phyloP scores from a whole-genome alignment of 2,888 invertebrate genomes.

The Amphipyra tragopoginis region DNA sequence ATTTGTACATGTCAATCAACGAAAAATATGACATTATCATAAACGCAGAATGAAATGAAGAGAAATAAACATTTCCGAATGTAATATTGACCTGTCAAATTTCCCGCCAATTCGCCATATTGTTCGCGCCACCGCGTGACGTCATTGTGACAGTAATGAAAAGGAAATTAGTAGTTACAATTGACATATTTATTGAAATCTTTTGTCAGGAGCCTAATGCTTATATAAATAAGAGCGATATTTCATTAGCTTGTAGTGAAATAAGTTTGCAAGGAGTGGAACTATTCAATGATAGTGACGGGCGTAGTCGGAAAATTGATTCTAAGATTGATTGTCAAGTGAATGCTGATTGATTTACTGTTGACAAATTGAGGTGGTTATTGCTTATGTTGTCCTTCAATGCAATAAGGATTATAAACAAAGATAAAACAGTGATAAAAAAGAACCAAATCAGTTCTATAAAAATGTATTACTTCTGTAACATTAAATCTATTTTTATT shows the following conservation, averaged over 20 bases:
- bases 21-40: conserved; percentile 45
- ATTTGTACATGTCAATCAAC: conserved; percentile 51
- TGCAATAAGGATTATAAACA: too few relatives aligned
- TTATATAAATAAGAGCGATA: conserved; percentile 51
- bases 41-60: conserved; percentile 30
- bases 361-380: conserved; percentile 2
- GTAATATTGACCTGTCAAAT: conserved; percentile 78
- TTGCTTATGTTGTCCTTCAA: not conserved
- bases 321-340: conserved; percentile 68
- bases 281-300: conserved; percentile 69
- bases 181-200: conserved; percentile 58
- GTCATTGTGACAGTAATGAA: conserved; percentile 82
- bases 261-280: conserved; percentile 50
- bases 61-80: conserved; percentile 66
- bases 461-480: too few relatives aligned
- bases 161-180: conserved; percentile 85
- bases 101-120: conserved; percentile 80
- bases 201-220: conserved; percentile 43
- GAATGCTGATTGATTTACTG: conserved; percentile 57
- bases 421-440: too few relatives aligned
- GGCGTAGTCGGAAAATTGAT: conserved; percentile 68
- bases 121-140: conserved; percentile 80
- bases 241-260: conserved; percentile 34
- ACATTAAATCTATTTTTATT: too few relatives aligned
- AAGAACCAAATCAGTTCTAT: too few relatives aligned